Base-by-base conservation (phyloP, 1,140 invertebrate species). In the Pogonomyrmex barbatus region DNA sequence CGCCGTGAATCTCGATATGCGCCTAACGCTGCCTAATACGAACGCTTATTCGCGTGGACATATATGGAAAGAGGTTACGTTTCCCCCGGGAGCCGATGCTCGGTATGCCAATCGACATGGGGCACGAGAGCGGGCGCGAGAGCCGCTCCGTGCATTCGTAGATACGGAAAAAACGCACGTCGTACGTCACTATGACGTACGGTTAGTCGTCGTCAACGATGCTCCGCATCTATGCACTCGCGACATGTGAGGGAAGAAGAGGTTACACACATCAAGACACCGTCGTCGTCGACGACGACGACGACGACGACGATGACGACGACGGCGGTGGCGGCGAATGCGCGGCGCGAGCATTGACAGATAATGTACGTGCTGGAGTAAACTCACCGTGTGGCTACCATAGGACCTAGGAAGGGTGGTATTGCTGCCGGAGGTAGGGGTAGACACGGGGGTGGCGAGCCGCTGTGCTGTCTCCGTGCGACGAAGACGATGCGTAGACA, bases 351-450 rank as follows among this genome's bases (percentile, higher is more conserved):
- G 14, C 45, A 12, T 45, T 6, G 39, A 24, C 24, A 24, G 10
- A 47, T 77, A 60, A 84, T 70, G 33, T 14, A 71, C 12, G 24
- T 60, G 30, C 24, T 54, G 24, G 39, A 5, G 10, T 71, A 36
- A 87, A 92, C 91, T 92, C 42, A 92, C 91, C 71, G 85, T 76
- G 85, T 78, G 67, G 73, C 70, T 91, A 89, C 86, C 88, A 91
- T 84, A 91, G 87, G 87, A 83, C 83, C 83, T 87, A 91, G 89
- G 89, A 89, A 87, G 88, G 89, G 84, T 91, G 89, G 79, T 90
- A 85, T 79, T 83, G 89, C 68, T 79, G 89, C 56, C 73, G 77
- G 73, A 45, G 78, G 87, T 88, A 62, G 75, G 84, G 88, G 73
- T 83, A 89, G 89, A 88, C 86, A 86, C 89, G 60, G 83, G 86